Conservation (phyloP, 2,888 invertebrate genomes). For the Sarcophaga carnaria region DNA sequence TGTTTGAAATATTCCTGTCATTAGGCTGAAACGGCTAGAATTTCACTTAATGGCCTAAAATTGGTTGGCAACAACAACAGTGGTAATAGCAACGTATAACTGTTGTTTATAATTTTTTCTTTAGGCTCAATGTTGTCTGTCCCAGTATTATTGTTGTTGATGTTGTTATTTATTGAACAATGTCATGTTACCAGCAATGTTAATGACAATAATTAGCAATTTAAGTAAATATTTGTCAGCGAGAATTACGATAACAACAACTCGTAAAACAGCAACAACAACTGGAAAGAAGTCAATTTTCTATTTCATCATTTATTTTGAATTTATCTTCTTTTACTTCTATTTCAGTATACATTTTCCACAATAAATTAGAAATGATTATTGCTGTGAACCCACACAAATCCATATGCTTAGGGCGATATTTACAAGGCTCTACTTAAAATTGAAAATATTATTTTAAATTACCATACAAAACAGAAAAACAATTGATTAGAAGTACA, state of each 20-base stretch:
- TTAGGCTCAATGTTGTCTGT: neutral
- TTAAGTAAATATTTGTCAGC: conserved; percentile 53
- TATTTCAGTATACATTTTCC: too few species aligned
- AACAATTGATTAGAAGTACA: too few species aligned
- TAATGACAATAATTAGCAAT: conserved; percentile 57
- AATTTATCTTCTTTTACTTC: too few species aligned
- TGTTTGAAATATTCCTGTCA: conserved; percentile 13
- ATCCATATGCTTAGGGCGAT: too few species aligned
- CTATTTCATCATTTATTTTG: too few species aligned
- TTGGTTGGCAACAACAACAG: neutral
- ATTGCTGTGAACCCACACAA: too few species aligned
- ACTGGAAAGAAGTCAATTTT: neutral
- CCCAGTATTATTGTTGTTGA: neutral
- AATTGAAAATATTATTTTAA: too few species aligned
- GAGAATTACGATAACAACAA: neutral
- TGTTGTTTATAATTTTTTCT: too few species aligned
- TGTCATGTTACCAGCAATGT: conserved; percentile 44
- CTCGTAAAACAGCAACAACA: neutral
- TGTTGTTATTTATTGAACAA: conserved; percentile 9
- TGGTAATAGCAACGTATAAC: too few species aligned
- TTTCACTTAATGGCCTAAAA: conserved; percentile 4
- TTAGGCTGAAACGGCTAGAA: neutral
- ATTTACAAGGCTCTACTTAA: too few species aligned
- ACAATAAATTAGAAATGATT: too few species aligned
- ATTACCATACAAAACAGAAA: too few species aligned